Evolutionary conservation across 1,140 invertebrate species (phyloP), one percentile per base, ranked within the genome.

Genomic region (Drosophila ogumai): DNA sequence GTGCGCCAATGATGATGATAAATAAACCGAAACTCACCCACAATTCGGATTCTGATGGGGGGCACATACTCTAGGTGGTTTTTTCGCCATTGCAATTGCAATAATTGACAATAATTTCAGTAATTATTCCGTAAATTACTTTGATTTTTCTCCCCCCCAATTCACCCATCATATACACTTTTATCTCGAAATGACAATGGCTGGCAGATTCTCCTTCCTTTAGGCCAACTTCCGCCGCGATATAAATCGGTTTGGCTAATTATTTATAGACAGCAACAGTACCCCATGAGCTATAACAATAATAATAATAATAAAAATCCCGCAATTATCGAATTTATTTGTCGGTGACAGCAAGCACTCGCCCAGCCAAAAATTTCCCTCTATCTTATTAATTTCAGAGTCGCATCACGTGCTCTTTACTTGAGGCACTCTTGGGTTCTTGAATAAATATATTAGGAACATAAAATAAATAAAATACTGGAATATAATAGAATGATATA

Each of bases 71-170:
- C 1, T 22, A 12, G 10, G 13, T 34, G 49, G 6, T 31, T 28
- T 46, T 40, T 58, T 44, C 44, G 41, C 47, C 69, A 71, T 66
- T 84, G 76, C 76, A 88, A 84, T 90, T 90, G 76, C 85, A 88
- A 66, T 88, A 84, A 90, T 88, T 90, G 84, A 90, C 85, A 84
- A 88, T 84, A 88, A 88, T 88, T 84, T 77, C 66, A 54, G 73
- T 81, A 80, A 81, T 87, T 87, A 87, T 78, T 75, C 38, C 52
- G 66, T 69, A 87, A 81, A 84, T 88, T 84, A 78, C 77, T 88
- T 88, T 68, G 76, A 80, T 80, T 87, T 82, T 67, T 43, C 7
- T 63, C 32, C 50, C 63, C 38, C 25, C 31, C 22, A 22, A 12
- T 32, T 12, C 15, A 19, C 31, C 50, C 50, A 54, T 36, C 50